Evolutionary conservation across 2,797 vertebrate genomes (phyloP).

Genomic region (Sebastes diploproa): DNA sequence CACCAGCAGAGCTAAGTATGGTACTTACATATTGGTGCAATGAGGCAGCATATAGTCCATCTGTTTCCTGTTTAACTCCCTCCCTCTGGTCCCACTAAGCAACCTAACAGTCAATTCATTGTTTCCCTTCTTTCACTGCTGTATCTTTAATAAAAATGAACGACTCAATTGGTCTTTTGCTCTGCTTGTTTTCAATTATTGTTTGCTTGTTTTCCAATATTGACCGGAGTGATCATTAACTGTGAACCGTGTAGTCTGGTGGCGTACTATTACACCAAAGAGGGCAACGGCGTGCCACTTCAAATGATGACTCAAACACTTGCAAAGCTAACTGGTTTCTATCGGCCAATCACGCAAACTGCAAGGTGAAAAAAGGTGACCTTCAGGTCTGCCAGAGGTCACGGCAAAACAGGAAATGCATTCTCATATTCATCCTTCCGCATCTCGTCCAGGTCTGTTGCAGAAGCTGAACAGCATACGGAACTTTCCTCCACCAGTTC

Average conservation of each 20-base stretch:
- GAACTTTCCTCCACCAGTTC: not conserved
- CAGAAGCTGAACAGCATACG: not conserved
- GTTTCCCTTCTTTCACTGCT: not conserved
- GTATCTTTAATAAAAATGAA: slow-evolving; percentile 21
- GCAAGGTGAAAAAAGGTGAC: too few species aligned
- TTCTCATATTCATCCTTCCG: not conserved
- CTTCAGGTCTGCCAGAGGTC: not conserved
- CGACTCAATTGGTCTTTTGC: not conserved
- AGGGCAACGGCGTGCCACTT: not conserved
- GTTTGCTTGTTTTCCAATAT: not conserved
- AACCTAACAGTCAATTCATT: slow-evolving; percentile 15
- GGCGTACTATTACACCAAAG: not conserved
- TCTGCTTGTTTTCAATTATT: not conserved
- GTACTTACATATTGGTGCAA: slow-evolving; percentile 19
- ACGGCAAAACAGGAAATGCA: not conserved
- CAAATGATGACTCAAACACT: not conserved
- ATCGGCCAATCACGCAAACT: too few species aligned
- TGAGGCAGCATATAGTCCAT: slow-evolving; percentile 38
- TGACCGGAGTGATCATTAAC: not conserved
- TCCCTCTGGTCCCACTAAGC: slow-evolving; percentile 20
- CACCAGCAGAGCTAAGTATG: slow-evolving; percentile 1
- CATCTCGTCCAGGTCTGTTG: too few species aligned
- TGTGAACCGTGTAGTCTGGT: not conserved
- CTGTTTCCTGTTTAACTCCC: slow-evolving; percentile 7
- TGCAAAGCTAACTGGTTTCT: not conserved